These are phyloP conservation scores for Creontiades dilutus DNA, from an alignment of 2,888 invertebrate genomes.

Conservation along the genomic window DNA sequence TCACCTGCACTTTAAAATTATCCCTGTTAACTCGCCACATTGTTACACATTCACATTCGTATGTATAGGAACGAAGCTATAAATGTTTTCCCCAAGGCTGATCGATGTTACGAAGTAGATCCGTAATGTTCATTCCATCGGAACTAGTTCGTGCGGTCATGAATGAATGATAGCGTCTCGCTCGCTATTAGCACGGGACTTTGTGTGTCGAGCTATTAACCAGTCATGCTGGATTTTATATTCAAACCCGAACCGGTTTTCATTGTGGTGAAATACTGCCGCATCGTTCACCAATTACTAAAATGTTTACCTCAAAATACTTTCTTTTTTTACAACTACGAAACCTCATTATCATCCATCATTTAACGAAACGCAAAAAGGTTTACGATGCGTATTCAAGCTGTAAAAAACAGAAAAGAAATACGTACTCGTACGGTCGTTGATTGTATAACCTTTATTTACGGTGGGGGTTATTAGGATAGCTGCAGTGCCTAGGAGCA, in stretches of 20 bases:
- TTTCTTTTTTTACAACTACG: background rate
- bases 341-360: background rate
- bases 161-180: too few relatives aligned
- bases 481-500: conserved; percentile 16
- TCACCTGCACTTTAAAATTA: too few relatives aligned
- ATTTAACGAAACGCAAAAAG: background rate
- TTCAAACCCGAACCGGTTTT: background rate
- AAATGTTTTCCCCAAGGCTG: too few relatives aligned
- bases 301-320: background rate
- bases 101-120: too few relatives aligned
- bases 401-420: background rate
- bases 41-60: too few relatives aligned
- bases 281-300: background rate
- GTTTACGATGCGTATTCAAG: background rate
- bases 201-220: too few relatives aligned
- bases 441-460: conserved; percentile 39
- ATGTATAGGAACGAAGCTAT: too few relatives aligned
- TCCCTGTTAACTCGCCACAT: too few relatives aligned
- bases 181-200: too few relatives aligned
- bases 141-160: too few relatives aligned
- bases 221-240: background rate
- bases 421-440: background rate
- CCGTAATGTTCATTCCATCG: too few relatives aligned
- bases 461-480: background rate
- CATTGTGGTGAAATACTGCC: background rate